Conservation (phyloP, 2,113 vertebrate species). For the Mola mola region DNA sequence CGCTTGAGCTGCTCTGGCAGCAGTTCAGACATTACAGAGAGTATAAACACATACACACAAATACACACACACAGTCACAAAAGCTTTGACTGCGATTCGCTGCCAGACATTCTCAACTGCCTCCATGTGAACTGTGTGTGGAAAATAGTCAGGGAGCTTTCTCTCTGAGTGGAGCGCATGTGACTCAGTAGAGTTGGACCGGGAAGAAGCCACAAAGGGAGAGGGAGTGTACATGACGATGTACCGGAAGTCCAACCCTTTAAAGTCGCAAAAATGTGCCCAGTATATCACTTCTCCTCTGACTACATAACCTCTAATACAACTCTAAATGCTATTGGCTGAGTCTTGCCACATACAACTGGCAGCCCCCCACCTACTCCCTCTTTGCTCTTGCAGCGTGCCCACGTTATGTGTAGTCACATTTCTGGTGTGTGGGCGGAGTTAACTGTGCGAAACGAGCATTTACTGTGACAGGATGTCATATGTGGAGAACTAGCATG, state of each 20-base stretch:
- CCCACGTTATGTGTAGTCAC: constrained; percentile 62
- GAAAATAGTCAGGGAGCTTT: constrained; percentile 68
- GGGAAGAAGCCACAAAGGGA: constrained; percentile 52
- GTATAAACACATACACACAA: constrained; percentile 43
- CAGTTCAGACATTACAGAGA: constrained; percentile 68
- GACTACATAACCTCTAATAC: constrained; percentile 64
- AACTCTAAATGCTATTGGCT: constrained; percentile 57
- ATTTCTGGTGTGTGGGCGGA: constrained; percentile 68
- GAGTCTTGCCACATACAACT: constrained; percentile 39
- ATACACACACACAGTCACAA: constrained; percentile 50
- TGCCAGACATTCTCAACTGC: constrained; percentile 72
- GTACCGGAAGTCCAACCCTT: constrained; percentile 63
- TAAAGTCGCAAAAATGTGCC: constrained; percentile 69
- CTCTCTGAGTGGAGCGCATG: constrained; percentile 70
- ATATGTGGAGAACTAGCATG: constrained; percentile 59
- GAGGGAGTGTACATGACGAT: constrained; percentile 44
- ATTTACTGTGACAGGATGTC: constrained; percentile 70
- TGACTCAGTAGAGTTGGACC: constrained; percentile 70
- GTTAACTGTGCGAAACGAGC: constrained; percentile 59
- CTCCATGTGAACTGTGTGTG: constrained; percentile 73
- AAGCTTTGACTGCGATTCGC: constrained; percentile 69
- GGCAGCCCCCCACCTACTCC: not conserved
- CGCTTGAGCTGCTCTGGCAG: constrained; percentile 78
- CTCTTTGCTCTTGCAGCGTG: constrained; percentile 35
- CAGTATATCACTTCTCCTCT: constrained; percentile 58